A percentile compares a stretch with the other conserved stretches of the same genome.
Conservation (phyloP, 2,888 invertebrate genomes). For the Ferrisia virgata region DNA sequence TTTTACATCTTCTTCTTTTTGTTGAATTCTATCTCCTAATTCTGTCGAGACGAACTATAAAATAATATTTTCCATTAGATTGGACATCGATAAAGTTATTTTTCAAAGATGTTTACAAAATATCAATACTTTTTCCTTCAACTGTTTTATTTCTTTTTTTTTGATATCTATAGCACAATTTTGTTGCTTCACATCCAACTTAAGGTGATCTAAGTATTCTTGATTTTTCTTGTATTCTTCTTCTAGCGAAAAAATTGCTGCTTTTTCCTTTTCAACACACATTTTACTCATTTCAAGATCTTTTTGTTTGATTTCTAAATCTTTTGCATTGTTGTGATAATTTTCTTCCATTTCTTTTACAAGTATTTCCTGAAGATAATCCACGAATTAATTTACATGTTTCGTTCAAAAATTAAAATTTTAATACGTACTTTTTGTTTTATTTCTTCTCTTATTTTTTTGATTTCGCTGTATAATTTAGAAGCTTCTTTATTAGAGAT, state of each 20-base stretch:
- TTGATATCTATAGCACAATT: not conserved
- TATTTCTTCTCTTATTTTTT: not conserved
- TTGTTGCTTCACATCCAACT: not conserved
- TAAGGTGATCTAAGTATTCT: slow-evolving; percentile 1
- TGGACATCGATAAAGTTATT: not conserved
- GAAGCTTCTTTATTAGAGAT: not conserved
- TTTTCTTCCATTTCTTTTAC: slow-evolving; percentile 24
- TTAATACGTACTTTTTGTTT: slow-evolving; percentile 19
- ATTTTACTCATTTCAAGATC: not conserved
- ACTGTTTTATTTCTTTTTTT: not conserved
- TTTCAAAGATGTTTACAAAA: not conserved
- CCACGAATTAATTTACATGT: not conserved
- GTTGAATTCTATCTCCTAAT: slow-evolving; percentile 54
- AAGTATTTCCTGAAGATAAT: not conserved
- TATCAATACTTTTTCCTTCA: not conserved
- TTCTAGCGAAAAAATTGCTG: not conserved
- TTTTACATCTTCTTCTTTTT: slow-evolving; percentile 56
- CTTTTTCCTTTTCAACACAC: not conserved
- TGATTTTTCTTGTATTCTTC: not conserved
- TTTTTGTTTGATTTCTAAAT: not conserved
- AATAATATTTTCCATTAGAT: not conserved
- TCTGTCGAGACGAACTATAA: not conserved
- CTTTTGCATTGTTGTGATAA: not conserved
- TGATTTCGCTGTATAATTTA: slow-evolving; percentile 18
- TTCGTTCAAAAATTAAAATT: not conserved